Percentiles rank a stretch among this genome's conserved stretches.
Conservation (phyloP, 1,140 invertebrate species). For the Apocrypta bakeri region DNA sequence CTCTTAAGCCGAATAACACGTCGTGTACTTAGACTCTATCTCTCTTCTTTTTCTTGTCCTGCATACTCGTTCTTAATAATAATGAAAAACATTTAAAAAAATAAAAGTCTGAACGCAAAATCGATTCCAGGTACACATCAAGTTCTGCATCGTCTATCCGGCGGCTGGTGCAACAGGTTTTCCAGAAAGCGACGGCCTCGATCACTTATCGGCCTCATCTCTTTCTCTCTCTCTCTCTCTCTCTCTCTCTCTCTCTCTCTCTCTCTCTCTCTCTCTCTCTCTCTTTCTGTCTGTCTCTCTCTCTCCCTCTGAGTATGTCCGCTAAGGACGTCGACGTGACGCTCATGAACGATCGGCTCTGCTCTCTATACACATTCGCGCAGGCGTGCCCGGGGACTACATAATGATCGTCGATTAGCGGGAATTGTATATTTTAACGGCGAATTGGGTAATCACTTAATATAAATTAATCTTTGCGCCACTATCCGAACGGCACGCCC, state of each 20-base stretch:
- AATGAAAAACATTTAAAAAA: too few relatives aligned
- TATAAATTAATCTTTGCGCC: slow-evolving; percentile 47
- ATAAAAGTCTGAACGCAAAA: background rate
- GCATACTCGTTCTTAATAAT: slow-evolving; percentile 22
- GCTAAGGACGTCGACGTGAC: slow-evolving; percentile 27
- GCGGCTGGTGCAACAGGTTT: slow-evolving; percentile 43
- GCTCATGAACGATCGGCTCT: background rate
- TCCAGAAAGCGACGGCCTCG: slow-evolving; percentile 42
- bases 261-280: too few relatives aligned
- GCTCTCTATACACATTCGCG: background rate
- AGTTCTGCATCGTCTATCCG: slow-evolving; percentile 10
- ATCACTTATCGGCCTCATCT: slow-evolving; percentile 34
- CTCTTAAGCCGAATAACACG: too few relatives aligned
- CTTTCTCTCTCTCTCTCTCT: background rate
- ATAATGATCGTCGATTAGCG: slow-evolving; percentile 47
- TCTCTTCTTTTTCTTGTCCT: too few relatives aligned
- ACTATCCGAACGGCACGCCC: background rate
- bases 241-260: too few relatives aligned
- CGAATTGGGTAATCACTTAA: slow-evolving; percentile 49
- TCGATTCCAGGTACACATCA: slow-evolving; percentile 32
- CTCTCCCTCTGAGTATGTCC: too few relatives aligned
- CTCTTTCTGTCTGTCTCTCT: too few relatives aligned
- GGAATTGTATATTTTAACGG: slow-evolving; percentile 50
- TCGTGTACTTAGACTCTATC: too few relatives aligned
- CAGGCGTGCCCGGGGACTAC: slow-evolving; percentile 28